These are phyloP conservation scores for Eudasyphora cyanicolor DNA, from an alignment of 2,888 invertebrate species.

Conservation along the genomic window DNA sequence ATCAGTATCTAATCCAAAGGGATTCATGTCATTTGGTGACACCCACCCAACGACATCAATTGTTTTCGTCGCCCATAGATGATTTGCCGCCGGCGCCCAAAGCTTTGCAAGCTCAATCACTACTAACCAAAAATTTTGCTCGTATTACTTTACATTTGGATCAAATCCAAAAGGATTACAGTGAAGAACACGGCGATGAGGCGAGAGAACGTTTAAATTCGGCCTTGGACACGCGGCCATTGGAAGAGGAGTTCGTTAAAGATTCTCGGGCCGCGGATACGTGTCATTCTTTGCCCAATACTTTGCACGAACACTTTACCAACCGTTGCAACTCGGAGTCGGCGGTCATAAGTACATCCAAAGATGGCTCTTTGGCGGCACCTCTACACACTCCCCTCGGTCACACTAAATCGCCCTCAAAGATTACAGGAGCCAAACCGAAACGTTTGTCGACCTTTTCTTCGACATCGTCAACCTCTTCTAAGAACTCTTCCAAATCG, in stretches of 20 bases:
- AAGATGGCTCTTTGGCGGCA: slow-evolving; percentile 45
- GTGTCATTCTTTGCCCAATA: slow-evolving; percentile 74
- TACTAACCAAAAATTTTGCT: slow-evolving; percentile 76
- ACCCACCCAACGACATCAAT: slow-evolving; percentile 70
- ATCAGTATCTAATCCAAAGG: slow-evolving; percentile 71
- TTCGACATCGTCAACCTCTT: slow-evolving; percentile 72
- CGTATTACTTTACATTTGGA: slow-evolving; percentile 76
- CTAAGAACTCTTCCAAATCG: slow-evolving; percentile 73
- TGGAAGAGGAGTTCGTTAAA: slow-evolving; percentile 59
- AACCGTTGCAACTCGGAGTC: slow-evolving; percentile 60
- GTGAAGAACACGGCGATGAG: slow-evolving; percentile 57
- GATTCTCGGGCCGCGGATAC: slow-evolving; percentile 50
- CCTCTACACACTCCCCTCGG: slow-evolving; percentile 26
- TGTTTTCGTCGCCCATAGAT: slow-evolving; percentile 76
- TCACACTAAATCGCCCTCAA: slow-evolving; percentile 47
- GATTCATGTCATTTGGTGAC: slow-evolving; percentile 72
- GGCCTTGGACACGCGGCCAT: slow-evolving; percentile 64
- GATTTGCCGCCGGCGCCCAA: slow-evolving; percentile 71
- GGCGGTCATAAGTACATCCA: slow-evolving; percentile 54
- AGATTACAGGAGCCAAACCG: slow-evolving; percentile 76
- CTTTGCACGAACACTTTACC: slow-evolving; percentile 67
- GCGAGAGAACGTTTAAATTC: slow-evolving; percentile 60
- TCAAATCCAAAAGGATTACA: slow-evolving; percentile 72
- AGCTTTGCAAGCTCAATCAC: slow-evolving; percentile 68
- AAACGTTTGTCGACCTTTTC: slow-evolving; percentile 75